Percentiles rank a stretch among this genome's conserved stretches.
Evolutionary conservation across 1,140 invertebrate species (phyloP).

Genomic region (Tetraneura akinire): DNA sequence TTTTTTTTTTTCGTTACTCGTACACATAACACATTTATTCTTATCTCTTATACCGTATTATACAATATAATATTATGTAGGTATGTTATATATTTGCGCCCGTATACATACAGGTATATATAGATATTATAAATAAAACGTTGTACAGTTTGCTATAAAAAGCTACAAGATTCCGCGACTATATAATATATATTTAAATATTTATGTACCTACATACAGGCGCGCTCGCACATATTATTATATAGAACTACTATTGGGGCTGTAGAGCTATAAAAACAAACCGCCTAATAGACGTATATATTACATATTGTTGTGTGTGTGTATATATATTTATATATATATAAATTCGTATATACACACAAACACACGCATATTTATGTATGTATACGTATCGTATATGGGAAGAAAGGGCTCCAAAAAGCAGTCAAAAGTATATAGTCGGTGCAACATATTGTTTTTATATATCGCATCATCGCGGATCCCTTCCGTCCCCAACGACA

Average conservation of each 20-base stretch:
- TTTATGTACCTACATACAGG: too few relatives aligned
- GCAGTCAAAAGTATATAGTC: constrained; percentile 45
- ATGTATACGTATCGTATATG: too few relatives aligned
- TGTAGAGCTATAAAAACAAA: constrained; percentile 40
- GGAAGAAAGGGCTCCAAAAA: constrained; percentile 29
- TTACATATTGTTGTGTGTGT: neutral
- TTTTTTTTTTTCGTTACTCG: too few relatives aligned
- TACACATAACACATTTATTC: too few relatives aligned
- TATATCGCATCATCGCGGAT: constrained; percentile 40
- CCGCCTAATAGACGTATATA: constrained; percentile 27
- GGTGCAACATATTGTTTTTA: constrained; percentile 51
- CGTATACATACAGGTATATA: too few relatives aligned
- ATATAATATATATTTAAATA: too few relatives aligned
- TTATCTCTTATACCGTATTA: too few relatives aligned
- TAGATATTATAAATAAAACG: too few relatives aligned
- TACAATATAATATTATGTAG: neutral
- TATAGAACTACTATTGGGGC: neutral
- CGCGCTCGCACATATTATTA: too few relatives aligned
- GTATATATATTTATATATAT: neutral
- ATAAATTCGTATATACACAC: too few relatives aligned
- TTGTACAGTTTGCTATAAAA: neutral
- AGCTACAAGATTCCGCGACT: neutral
- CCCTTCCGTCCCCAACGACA: neutral
- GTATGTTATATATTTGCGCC: neutral
- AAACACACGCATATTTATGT: too few relatives aligned